A percentile compares a stretch with the other conserved stretches of the same genome.
Evolutionary conservation across 2,113 vertebrate species (phyloP).

Genomic region (Nerophis ophidion): DNA sequence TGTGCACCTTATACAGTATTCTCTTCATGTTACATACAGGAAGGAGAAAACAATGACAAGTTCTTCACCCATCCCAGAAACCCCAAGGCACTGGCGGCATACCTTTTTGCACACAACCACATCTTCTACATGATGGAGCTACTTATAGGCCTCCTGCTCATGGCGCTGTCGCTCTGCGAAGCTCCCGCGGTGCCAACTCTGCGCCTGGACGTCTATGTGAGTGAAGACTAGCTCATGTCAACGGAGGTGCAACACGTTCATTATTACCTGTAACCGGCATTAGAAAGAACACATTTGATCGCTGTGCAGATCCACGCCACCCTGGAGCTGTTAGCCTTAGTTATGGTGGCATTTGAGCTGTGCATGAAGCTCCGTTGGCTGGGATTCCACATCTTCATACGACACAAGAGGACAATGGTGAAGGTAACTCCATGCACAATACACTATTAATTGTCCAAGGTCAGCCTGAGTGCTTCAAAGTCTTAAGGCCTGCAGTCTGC

Average conservation of each 20-base stretch:
- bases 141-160: conserved; percentile 81
- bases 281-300: background rate
- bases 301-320: conserved; percentile 85
- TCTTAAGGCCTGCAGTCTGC: too few species aligned
- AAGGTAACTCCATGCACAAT: conserved; percentile 73
- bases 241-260: background rate
- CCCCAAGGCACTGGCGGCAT: conserved; percentile 85
- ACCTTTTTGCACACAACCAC: conserved; percentile 97
- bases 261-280: background rate
- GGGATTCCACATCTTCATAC: conserved; percentile 88
- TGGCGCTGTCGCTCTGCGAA: conserved; percentile 92
- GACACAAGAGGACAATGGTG: conserved; percentile 96
- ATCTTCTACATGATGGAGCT: conserved; percentile 97
- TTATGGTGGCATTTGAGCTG: conserved; percentile 91
- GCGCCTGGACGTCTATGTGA: conserved; percentile 88
- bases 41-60: conserved; percentile 98
- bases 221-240: conserved; percentile 33
- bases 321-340: conserved; percentile 87
- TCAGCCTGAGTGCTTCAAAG: background rate
- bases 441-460: background rate
- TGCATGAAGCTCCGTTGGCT: conserved; percentile 96
- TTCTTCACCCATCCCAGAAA: conserved; percentile 95
- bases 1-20: background rate
- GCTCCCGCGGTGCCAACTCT: conserved; percentile 89
- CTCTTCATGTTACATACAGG: conserved; percentile 67